Conservation (phyloP, 1,140 invertebrate species). For the Drosophila repleta region DNA sequence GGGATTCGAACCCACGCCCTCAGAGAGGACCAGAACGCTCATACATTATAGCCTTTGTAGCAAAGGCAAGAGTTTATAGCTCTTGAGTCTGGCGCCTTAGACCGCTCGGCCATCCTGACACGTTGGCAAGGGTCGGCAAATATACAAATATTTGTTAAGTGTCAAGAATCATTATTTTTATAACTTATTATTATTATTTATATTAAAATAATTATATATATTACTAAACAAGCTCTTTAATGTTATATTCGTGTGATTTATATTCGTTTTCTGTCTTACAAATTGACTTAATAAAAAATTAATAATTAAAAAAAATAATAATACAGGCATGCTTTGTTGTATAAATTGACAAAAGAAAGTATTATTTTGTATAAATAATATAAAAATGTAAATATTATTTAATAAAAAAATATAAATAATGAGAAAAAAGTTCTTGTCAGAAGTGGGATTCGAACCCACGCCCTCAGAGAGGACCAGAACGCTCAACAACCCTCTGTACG, state of each 20-base stretch:
- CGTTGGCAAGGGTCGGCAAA: background rate
- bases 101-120: slow-evolving; percentile 88
- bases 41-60: slow-evolving; percentile 40
- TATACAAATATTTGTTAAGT: background rate
- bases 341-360: too few species aligned
- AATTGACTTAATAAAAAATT: too few species aligned
- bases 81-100: slow-evolving; percentile 90
- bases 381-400: too few species aligned
- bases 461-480: slow-evolving; percentile 93
- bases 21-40: slow-evolving; percentile 91
- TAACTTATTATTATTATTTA: background rate
- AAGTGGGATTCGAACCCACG: slow-evolving; percentile 95
- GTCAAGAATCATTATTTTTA: background rate
- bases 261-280: too few species aligned
- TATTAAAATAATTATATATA: too few species aligned
- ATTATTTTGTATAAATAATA: too few species aligned
- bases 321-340: too few species aligned
- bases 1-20: slow-evolving; percentile 94
- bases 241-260: too few species aligned
- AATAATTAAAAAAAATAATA: too few species aligned
- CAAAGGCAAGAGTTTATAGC: slow-evolving; percentile 56
- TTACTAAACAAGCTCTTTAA: too few species aligned
- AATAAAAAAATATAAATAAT: too few species aligned
- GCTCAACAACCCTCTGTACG: slow-evolving; percentile 74
- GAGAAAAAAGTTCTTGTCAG: slow-evolving; percentile 88